These are phyloP conservation scores for Pangasius krempfi DNA, from an alignment of 2,797 vertebrate genomes.

Conservation along the genomic window DNA sequence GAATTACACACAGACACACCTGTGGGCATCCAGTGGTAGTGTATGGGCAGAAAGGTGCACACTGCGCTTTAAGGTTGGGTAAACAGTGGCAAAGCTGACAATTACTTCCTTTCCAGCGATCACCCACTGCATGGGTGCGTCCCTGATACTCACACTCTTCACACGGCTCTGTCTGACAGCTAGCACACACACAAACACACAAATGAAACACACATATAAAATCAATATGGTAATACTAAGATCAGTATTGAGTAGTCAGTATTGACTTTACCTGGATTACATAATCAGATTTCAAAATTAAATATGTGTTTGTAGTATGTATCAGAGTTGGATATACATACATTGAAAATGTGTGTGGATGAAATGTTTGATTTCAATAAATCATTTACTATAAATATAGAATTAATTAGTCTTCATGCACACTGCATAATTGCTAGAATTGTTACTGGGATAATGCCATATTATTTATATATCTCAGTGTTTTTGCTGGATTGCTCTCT, in stretches of 20 bases:
- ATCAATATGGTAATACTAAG: neutral
- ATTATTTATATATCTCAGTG: too few species aligned
- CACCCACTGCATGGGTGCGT: constrained; percentile 68
- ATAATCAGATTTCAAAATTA: neutral
- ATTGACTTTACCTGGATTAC: neutral
- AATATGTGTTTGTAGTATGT: neutral
- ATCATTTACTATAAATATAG: neutral
- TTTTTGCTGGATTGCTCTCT: too few species aligned
- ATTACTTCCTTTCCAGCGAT: constrained; percentile 79
- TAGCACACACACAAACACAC: constrained; percentile 56
- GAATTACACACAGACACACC: constrained; percentile 67
- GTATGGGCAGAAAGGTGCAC: constrained; percentile 79
- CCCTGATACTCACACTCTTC: constrained; percentile 78
- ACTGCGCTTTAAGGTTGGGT: constrained; percentile 71
- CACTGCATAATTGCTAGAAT: too few species aligned
- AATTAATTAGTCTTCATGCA: neutral
- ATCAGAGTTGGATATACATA: neutral
- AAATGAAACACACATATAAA: constrained; percentile 18
- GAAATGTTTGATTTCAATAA: neutral
- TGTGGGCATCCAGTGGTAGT: constrained; percentile 76
- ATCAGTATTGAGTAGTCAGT: neutral
- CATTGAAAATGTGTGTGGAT: neutral
- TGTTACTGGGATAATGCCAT: neutral
- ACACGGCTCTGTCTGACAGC: constrained; percentile 84
- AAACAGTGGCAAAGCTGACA: constrained; percentile 86